These are phyloP conservation scores for Ormyrus labotus DNA, from an alignment of 2,888 invertebrate genomes.

Conservation along the genomic window DNA sequence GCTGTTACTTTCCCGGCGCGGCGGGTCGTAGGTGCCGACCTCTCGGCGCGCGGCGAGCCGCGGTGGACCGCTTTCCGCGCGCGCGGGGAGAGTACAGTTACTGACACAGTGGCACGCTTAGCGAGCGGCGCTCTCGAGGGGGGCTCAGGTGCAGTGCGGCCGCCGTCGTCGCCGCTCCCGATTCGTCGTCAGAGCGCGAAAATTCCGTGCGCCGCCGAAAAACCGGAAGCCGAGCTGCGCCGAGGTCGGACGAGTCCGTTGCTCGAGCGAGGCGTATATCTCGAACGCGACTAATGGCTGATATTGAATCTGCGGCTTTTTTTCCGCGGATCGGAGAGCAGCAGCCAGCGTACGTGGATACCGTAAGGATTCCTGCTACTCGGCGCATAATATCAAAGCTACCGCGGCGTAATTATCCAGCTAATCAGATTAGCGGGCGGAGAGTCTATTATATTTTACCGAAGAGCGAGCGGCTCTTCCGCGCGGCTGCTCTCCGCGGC, in stretches of 20 bases:
- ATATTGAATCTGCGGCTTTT: neutral
- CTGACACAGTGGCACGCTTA: slow-evolving; percentile 73
- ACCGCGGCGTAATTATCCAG: too few relatives aligned
- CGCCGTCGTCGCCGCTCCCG: neutral
- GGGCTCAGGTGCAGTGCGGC: neutral
- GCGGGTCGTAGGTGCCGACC: slow-evolving; percentile 46
- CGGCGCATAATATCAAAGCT: too few relatives aligned
- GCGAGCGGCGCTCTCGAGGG: slow-evolving; percentile 26
- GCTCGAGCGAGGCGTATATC: neutral
- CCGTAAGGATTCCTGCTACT: too few relatives aligned
- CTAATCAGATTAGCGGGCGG: too few relatives aligned
- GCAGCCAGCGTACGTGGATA: too few relatives aligned
- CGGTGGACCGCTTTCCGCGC: slow-evolving; percentile 63
- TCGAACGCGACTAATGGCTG: neutral
- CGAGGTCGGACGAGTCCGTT: neutral
- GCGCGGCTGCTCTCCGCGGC: too few relatives aligned
- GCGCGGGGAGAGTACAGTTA: slow-evolving; percentile 67
- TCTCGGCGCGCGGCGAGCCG: slow-evolving; percentile 37
- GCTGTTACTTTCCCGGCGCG: neutral
- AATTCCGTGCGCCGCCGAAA: neutral
- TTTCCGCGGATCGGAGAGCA: neutral
- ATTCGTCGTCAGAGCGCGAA: neutral
- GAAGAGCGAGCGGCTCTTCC: too few relatives aligned
- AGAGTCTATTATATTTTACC: too few relatives aligned
- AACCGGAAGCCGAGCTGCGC: neutral